These are phyloP conservation scores for Embiotoca jacksoni DNA, from an alignment of 2,113 vertebrate genomes.

Conservation along the genomic window DNA sequence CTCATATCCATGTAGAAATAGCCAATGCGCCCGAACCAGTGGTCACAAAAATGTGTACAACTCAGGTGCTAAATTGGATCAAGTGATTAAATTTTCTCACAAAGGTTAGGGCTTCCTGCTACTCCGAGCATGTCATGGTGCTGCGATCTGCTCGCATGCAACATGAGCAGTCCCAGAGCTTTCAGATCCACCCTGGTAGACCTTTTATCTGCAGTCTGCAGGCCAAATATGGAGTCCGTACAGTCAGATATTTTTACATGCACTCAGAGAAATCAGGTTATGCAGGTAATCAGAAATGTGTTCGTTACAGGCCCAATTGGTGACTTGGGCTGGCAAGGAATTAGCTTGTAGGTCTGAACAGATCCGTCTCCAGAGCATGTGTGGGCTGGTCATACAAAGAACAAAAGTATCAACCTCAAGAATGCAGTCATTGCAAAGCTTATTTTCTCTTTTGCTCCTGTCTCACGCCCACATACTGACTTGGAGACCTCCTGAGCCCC, in stretches of 20 bases:
- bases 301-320: neutral
- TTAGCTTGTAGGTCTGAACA: constrained; percentile 1
- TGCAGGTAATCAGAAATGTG: neutral
- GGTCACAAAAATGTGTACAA: no score
- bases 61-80: no score
- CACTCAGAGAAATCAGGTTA: neutral
- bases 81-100: no score
- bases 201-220: neutral
- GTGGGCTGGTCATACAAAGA: constrained; percentile 42
- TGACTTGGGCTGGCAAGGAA: neutral
- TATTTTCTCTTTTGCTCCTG: constrained; percentile 41
- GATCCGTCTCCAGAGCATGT: constrained; percentile 44
- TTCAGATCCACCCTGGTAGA: neutral
- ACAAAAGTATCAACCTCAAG: constrained; percentile 22
- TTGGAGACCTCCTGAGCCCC: constrained; percentile 41
- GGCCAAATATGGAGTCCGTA: neutral
- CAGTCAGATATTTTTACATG: neutral
- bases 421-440: constrained; percentile 27
- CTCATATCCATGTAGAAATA: no score
- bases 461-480: constrained; percentile 30
- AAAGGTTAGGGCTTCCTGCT: no score
- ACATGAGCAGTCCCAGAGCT: no score
- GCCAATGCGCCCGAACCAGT: no score
- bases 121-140: no score
- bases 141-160: no score